Evolutionary conservation across 2,888 invertebrate species (phyloP), one percentile per base, ranked within the genome.

Genomic region (Galerucella calmariensis): DNA sequence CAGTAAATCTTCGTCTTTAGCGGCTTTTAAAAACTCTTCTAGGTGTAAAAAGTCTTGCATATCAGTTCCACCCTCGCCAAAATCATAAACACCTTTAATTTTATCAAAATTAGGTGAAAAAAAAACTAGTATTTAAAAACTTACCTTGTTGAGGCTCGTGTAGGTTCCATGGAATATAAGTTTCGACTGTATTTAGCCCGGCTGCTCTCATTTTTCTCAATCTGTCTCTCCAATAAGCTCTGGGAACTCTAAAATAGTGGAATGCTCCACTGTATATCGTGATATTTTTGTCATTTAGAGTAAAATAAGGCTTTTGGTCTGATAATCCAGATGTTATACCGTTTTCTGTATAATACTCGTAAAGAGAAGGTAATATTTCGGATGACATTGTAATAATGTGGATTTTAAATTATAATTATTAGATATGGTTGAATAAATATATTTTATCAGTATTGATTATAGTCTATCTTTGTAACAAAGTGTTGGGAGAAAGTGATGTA

Each of bases 231-330:
- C 97, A 97, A 83, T 93, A 93, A 16, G 89, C 90, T 46, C 91
- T 91, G 2, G 94, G 95, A 0, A 94, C 90, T 2, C 97, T 91
- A 85, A 96, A 97, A 87, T 97, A 97, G 85, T 97, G 97, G 82
- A 97, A 89, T 35, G 94, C 79, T 14, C 91, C 92, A 75, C 88
- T 87, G 74, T 87, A 86, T 24, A 90, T 83, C 3, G 86, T 85
- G 41, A 89, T 84, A 71, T 85, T 85, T 76, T 85, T 86, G 46
- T 86, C 84, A 80, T 89, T 89, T 12, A 89, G 82, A 12, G 84
- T 83, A 79, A 88, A 88, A 66, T 84, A 82, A 11, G 83, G 80
- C 44, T 84, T 81, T 12, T 83, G 80, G 6, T 81, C 83, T 10
- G 82, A 82, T 65, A 86, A 75, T 1, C 86, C 86, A 2, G 72